A percentile compares a stretch with the other conserved stretches of the same genome.
phyloP scores from a whole-genome alignment of 2,113 vertebrate genomes.

The Callipepla squamata region DNA sequence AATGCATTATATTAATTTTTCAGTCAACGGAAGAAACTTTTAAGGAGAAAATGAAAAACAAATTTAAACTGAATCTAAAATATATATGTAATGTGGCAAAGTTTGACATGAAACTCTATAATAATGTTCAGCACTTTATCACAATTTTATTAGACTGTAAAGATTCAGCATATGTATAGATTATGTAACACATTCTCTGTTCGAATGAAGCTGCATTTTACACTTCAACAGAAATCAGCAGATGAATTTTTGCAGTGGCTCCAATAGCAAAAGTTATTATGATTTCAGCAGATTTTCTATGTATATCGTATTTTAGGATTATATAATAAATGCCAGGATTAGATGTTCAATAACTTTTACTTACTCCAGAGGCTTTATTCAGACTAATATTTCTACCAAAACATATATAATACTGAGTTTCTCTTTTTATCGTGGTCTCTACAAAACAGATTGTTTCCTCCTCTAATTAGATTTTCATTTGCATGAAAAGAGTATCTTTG shows the following conservation, averaged over 20 bases:
- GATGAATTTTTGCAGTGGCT: neutral
- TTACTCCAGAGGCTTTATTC: neutral
- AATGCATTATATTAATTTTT: neutral
- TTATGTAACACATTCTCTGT: neutral
- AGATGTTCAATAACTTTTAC: neutral
- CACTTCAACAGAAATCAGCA: neutral
- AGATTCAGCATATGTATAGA: neutral
- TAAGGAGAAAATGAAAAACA: neutral
- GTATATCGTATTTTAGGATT: neutral
- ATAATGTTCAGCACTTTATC: neutral
- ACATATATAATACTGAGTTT: neutral
- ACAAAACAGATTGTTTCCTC: slow-evolving; percentile 38
- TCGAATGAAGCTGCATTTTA: neutral
- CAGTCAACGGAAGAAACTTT: neutral
- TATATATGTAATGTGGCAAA: neutral
- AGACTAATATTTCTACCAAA: neutral
- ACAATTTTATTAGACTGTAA: neutral
- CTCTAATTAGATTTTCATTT: slow-evolving; percentile 50
- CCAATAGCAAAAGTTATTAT: neutral
- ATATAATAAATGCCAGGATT: neutral
- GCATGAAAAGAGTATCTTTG: slow-evolving; percentile 32
- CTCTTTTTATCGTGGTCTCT: neutral
- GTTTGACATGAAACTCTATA: neutral
- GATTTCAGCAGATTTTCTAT: neutral
- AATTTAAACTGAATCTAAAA: neutral